Evolutionary conservation across 1,140 invertebrate genomes (phyloP), one percentile per base, ranked within the genome.

Genomic region (Diabrotica undecimpunctata): DNA sequence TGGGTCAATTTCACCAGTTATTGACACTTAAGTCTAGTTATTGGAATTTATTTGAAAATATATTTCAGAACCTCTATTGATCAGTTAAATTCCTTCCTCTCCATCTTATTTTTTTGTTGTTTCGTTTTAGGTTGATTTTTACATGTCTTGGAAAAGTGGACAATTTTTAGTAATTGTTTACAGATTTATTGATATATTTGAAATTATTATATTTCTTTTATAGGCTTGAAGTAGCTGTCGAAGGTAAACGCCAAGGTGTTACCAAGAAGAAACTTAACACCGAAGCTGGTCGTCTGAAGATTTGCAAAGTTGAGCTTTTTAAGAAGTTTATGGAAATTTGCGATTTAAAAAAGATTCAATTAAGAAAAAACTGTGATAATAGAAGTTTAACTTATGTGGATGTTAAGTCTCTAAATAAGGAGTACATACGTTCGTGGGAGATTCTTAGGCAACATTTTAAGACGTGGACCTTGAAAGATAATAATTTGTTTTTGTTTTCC

Each of bases 161-260:
- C 25, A 25, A 25, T 4, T 25, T 25, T 2, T 25, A 25, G 1
- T 4, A 25, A 25, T 4, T 25, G 25, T 25, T 25, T 1, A 25
- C 4, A 25, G 25, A 25, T 25, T 25, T 25, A 25, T 2, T 25
- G 25, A 25, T 4, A 25, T 25, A 4, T 25, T 25, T 25, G 25
- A 25, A 2, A 4, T 25, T 25, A 25, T 25, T 25, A 25, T 25
- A 25, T 25, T 25, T 55, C 71, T 63, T 55, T 81, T 82, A 70
- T 65, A 91, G 89, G 38, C 77, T 83, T 38, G 92, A 96, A 81
- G 85, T 95, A 11, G 83, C 86, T 54, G 89, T 94, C 0, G 86
- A 90, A 76, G 94, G 94, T 37, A 86, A 83, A 72, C 90, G 87
- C 67, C 88, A 92, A 79, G 94, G 94, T 5, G 79, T 87, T 10